Evolutionary conservation across 2,888 invertebrate genomes (phyloP).

Genomic region (Neelides folsomi): DNA sequence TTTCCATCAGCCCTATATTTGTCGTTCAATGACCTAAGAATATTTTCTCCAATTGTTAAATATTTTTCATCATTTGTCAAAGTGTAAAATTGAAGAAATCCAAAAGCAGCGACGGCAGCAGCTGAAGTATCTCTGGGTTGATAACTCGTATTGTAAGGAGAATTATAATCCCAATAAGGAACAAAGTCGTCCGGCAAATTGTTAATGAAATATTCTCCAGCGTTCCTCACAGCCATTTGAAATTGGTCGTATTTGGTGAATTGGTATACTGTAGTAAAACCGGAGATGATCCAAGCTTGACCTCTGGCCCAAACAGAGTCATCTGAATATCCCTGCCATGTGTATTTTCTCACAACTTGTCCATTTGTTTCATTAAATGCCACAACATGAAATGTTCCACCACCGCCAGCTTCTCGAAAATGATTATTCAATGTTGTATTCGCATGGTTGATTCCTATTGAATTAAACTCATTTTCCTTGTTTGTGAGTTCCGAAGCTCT

Average conservation of each 20-base stretch:
- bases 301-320: slow-evolving; percentile 28
- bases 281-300: slow-evolving; percentile 26
- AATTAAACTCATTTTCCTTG: slow-evolving; percentile 12
- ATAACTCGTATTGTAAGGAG: slow-evolving; percentile 16
- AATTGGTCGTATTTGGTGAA: slow-evolving; percentile 11
- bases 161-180: slow-evolving; percentile 28
- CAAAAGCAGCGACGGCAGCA: slow-evolving; percentile 21
- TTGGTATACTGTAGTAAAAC: slow-evolving; percentile 19
- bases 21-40: slow-evolving; percentile 17
- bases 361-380: slow-evolving; percentile 22
- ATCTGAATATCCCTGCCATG: slow-evolving; percentile 22
- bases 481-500: slow-evolving; percentile 13
- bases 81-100: slow-evolving; percentile 16
- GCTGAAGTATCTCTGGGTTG: slow-evolving; percentile 29
- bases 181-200: slow-evolving; percentile 19
- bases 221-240: slow-evolving; percentile 14
- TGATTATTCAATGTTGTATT: slow-evolving; percentile 23
- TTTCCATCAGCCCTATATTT: slow-evolving; percentile 23
- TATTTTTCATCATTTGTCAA: slow-evolving; percentile 14
- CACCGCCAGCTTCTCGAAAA: slow-evolving; percentile 14
- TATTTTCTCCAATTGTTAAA: slow-evolving; percentile 19
- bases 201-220: slow-evolving; percentile 18
- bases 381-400: slow-evolving; percentile 22
- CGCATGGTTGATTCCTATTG: slow-evolving; percentile 22
- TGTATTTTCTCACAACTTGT: slow-evolving; percentile 19